These are phyloP conservation scores for Rosalia funebris DNA, from an alignment of 2,888 invertebrate genomes.

Conservation along the genomic window DNA sequence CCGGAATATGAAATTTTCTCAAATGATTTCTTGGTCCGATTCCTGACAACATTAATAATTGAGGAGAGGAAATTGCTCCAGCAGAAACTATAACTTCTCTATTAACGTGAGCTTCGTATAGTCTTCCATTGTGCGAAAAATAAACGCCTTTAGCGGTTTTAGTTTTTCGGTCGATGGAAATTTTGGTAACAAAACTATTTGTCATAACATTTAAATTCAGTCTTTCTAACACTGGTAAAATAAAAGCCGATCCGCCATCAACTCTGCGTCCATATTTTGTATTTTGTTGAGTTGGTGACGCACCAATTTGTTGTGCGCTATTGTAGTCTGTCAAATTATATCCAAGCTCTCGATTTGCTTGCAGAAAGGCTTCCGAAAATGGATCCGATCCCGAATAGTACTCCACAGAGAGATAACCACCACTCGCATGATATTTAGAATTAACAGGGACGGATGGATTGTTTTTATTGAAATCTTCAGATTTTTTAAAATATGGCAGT, in stretches of 20 bases:
- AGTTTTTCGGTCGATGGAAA: constrained; percentile 69
- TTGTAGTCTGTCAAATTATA: constrained; percentile 52
- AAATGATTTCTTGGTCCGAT: constrained; percentile 75
- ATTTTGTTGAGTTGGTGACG: constrained; percentile 75
- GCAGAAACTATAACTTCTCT: constrained; percentile 82
- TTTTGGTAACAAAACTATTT: constrained; percentile 71
- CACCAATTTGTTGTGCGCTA: constrained; percentile 65
- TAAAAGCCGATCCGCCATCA: constrained; percentile 80
- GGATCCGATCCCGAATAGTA: constrained; percentile 37
- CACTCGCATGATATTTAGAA: constrained; percentile 21
- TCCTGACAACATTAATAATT: constrained; percentile 84
- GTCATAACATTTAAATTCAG: constrained; percentile 76
- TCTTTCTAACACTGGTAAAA: constrained; percentile 72
- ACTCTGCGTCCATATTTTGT: constrained; percentile 76
- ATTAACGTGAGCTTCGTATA: constrained; percentile 67
- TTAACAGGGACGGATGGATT: constrained; percentile 25
- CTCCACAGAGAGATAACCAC: constrained; percentile 42
- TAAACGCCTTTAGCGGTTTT: constrained; percentile 74
- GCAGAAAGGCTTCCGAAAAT: constrained; percentile 72
- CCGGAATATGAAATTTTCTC: constrained; percentile 68
- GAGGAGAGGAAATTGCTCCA: constrained; percentile 83
- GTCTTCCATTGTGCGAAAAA: constrained; percentile 70
- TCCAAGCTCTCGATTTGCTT: constrained; percentile 74
- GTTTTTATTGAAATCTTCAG: constrained; percentile 27
- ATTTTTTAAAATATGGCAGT: constrained; percentile 60